Percentiles rank a stretch among this genome's conserved stretches.
Evolutionary conservation across 2,888 invertebrate genomes (phyloP).

Genomic region (Leptogaster cylindrica): DNA sequence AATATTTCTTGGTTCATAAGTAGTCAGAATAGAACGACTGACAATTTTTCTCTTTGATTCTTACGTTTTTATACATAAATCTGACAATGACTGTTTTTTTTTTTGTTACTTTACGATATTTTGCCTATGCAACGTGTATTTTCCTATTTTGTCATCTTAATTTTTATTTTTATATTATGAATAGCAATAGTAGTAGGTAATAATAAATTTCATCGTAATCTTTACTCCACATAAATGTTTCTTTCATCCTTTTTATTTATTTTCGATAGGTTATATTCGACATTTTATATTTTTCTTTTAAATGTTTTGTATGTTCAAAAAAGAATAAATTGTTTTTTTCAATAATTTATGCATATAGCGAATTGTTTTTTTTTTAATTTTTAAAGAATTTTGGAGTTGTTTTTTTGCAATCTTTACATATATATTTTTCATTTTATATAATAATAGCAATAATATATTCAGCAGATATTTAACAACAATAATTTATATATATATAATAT

Average conservation of each 20-base stretch:
- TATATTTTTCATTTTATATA: background rate
- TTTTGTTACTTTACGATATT: background rate
- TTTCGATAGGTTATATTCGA: background rate
- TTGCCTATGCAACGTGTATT: background rate
- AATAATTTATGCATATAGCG: background rate
- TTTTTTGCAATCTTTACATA: background rate
- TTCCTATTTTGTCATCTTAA: background rate
- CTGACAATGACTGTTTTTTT: background rate
- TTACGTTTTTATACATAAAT: constrained; percentile 16
- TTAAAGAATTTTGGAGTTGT: background rate
- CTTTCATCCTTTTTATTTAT: background rate
- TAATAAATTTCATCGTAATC: constrained; percentile 12
- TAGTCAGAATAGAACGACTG: constrained; percentile 30
- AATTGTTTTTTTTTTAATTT: constrained; percentile 2
- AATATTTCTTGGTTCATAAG: constrained; percentile 30
- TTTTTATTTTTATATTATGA: constrained; percentile 25
- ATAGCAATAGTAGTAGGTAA: constrained; percentile 16
- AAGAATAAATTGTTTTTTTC: background rate
- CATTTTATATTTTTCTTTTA: background rate
- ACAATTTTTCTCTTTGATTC: constrained; percentile 10
- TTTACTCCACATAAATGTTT: background rate
- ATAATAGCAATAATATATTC: constrained; percentile 28
- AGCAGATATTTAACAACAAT: constrained; percentile 34
- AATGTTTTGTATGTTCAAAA: background rate
- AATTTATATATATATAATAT: constrained; percentile 8